These are phyloP conservation scores for Euschistus heros DNA, from an alignment of 1,140 invertebrate species.

Conservation along the genomic window DNA sequence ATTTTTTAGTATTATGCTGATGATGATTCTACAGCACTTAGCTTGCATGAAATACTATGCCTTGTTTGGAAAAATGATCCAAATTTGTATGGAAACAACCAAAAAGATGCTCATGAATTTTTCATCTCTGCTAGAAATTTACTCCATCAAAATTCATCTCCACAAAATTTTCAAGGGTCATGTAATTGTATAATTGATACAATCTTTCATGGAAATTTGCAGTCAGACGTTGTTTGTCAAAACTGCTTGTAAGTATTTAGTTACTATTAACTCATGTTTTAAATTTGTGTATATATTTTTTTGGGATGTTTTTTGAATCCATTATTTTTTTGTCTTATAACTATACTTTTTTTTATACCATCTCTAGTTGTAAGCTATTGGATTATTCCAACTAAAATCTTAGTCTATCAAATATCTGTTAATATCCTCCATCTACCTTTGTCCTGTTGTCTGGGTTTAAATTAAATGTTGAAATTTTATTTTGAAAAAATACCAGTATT, in stretches of 20 bases:
- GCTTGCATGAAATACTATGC: constrained; percentile 78
- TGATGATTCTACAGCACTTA: constrained; percentile 41
- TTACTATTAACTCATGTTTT: too few relatives aligned
- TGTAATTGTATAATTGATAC: constrained; percentile 97
- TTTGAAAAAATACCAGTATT: too few relatives aligned
- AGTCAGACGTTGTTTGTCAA: constrained; percentile 94
- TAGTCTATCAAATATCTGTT: too few relatives aligned
- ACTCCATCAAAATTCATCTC: constrained; percentile 67
- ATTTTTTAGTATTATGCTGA: constrained; percentile 21
- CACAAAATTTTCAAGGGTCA: constrained; percentile 29
- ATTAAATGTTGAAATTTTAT: too few relatives aligned
- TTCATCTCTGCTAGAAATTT: constrained; percentile 92
- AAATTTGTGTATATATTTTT: too few relatives aligned
- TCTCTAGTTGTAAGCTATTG: too few relatives aligned
- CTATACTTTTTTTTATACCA: too few relatives aligned
- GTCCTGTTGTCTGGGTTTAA: too few relatives aligned
- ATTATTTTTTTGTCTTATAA: too few relatives aligned
- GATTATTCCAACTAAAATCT: too few relatives aligned
- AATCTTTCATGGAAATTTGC: constrained; percentile 90
- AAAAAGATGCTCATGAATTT: constrained; percentile 98
- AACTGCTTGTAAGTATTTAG: constrained; percentile 50
- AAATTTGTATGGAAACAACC: constrained; percentile 91
- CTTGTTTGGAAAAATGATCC: constrained; percentile 93
- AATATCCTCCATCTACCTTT: too few relatives aligned
- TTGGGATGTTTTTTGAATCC: too few relatives aligned